These are phyloP conservation scores for Engystomops pustulosus DNA, from an alignment of 2,113 vertebrate genomes.

Conservation along the genomic window DNA sequence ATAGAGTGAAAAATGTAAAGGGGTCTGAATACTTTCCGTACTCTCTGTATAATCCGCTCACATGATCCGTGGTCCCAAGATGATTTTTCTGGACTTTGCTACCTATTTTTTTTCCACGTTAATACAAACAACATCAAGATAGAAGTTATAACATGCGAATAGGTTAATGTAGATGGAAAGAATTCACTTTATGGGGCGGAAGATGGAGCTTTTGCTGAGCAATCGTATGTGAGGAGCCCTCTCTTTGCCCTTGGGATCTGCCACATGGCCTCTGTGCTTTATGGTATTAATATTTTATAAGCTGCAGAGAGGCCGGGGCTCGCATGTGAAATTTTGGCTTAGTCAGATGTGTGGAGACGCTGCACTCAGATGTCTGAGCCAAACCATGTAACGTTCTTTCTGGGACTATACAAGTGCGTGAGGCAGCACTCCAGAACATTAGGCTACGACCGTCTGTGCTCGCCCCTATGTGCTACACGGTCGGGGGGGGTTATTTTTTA, in stretches of 20 bases:
- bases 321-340: conserved; percentile 29
- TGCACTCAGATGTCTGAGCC: conserved; percentile 45
- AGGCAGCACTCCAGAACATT: conserved; percentile 40
- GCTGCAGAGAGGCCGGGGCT: conserved; percentile 17
- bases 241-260: conserved; percentile 27
- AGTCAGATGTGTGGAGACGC: conserved; percentile 16
- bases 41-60: too few relatives aligned
- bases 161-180: too few relatives aligned
- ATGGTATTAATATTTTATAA: conserved; percentile 55
- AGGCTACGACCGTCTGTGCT: conserved; percentile 5
- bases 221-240: conserved; percentile 24
- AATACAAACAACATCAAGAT: not conserved
- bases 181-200: conserved; percentile 24
- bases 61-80: too few relatives aligned
- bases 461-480: not conserved
- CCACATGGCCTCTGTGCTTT: conserved; percentile 24
- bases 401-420: conserved; percentile 18
- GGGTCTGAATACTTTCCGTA: too few relatives aligned
- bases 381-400: conserved; percentile 50
- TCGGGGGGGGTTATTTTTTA: not conserved
- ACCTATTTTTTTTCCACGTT: too few relatives aligned
- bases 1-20: too few relatives aligned
- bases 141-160: conserved; percentile 3
- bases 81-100: too few relatives aligned
- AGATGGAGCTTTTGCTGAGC: conserved; percentile 43